A percentile compares a stretch with the other conserved stretches of the same genome.
Conservation (phyloP, 1,140 invertebrate genomes). For the Drosophila pectinifera region DNA sequence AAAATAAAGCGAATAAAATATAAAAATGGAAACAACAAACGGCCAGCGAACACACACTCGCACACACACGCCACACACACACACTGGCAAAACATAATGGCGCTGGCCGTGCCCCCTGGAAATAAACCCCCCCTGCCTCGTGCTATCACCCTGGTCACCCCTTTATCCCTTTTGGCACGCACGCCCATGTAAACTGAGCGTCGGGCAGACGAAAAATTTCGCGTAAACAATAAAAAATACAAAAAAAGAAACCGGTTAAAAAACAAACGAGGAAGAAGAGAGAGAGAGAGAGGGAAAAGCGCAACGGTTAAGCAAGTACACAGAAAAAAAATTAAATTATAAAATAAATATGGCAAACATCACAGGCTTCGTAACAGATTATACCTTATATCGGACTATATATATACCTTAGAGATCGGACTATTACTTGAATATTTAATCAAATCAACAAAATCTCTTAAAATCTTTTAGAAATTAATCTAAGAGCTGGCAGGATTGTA, state of each 20-base stretch:
- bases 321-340: not conserved
- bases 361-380: too few species aligned
- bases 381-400: too few species aligned
- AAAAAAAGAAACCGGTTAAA: constrained; percentile 64
- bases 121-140: constrained; percentile 1
- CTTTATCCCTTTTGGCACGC: constrained; percentile 49
- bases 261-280: constrained; percentile 29
- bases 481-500: not conserved
- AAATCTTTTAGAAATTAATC: not conserved
- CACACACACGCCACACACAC: constrained; percentile 55
- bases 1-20: constrained; percentile 84
- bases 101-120: constrained; percentile 50
- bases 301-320: constrained; percentile 55
- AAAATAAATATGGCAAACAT: not conserved
- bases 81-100: constrained; percentile 71
- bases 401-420: too few species aligned
- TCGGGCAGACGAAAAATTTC: constrained; percentile 68
- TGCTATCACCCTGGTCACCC: constrained; percentile 10
- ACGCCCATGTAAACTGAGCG: constrained; percentile 63
- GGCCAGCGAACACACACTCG: constrained; percentile 38
- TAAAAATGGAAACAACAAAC: constrained; percentile 79
- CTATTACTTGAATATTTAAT: not conserved
- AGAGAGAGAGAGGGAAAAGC: constrained; percentile 27
- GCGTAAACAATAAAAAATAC: constrained; percentile 78
- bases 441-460: not conserved